Evolutionary conservation across 2,888 invertebrate genomes (phyloP).

Genomic region (Hipparchia sbordonii): DNA sequence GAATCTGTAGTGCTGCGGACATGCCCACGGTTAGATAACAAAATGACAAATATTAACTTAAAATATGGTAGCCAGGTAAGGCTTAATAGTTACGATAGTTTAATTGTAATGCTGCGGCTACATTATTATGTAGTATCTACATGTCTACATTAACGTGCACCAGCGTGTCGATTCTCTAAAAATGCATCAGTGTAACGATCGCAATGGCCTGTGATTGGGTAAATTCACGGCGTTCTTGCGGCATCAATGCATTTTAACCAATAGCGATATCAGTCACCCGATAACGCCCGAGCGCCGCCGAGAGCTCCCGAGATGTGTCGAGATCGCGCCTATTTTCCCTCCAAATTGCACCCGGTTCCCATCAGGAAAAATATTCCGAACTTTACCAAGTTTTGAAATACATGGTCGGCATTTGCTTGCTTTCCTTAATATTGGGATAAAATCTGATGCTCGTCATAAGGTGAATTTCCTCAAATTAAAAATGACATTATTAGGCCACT

Average conservation of each 20-base stretch:
- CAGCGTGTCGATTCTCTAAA: too few relatives aligned
- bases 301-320: too few relatives aligned
- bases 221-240: too few relatives aligned
- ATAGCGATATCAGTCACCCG: too few relatives aligned
- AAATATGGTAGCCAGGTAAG: not conserved
- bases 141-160: too few relatives aligned
- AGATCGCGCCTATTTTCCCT: not conserved
- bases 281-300: too few relatives aligned
- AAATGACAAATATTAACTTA: constrained; percentile 16
- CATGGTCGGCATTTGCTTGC: not conserved
- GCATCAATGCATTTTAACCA: too few relatives aligned
- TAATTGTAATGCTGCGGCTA: too few relatives aligned
- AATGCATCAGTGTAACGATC: too few relatives aligned
- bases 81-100: not conserved
- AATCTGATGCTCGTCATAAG: not conserved
- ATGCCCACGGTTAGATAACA: constrained; percentile 55
- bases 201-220: too few relatives aligned
- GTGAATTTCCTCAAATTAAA: constrained; percentile 12
- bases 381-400: too few relatives aligned
- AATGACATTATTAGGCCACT: not conserved
- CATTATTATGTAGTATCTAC: too few relatives aligned
- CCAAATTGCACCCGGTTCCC: not conserved
- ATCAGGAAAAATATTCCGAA: not conserved
- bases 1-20: constrained; percentile 67
- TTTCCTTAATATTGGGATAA: not conserved